A percentile compares a stretch with the other conserved stretches of the same genome.
Conservation (phyloP, 2,888 invertebrate species). For the Agrypnus murinus region DNA sequence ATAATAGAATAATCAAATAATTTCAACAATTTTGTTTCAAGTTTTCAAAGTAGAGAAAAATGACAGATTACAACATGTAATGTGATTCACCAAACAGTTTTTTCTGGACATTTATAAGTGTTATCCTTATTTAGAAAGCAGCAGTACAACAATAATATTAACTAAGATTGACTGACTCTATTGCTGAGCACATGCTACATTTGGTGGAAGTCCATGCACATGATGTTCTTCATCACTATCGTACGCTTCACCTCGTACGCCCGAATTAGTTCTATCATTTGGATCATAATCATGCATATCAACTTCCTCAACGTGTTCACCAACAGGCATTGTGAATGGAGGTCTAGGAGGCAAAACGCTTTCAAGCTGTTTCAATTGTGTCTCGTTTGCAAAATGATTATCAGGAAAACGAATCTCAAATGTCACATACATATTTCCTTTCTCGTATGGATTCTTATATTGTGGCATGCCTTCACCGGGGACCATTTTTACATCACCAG, state of each 20-base stretch:
- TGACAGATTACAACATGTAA: conserved; percentile 7
- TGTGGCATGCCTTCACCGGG: conserved; percentile 94
- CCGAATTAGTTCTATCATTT: conserved; percentile 72
- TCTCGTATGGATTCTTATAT: conserved; percentile 87
- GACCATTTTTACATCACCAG: conserved; percentile 86
- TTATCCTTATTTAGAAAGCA: conserved; percentile 70
- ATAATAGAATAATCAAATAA: conserved; percentile 12
- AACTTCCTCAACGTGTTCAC: conserved; percentile 91
- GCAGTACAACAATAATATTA: conserved; percentile 64
- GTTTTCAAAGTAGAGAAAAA: neutral
- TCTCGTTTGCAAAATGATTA: conserved; percentile 83
- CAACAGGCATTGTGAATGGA: conserved; percentile 81
- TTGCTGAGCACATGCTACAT: conserved; percentile 89
- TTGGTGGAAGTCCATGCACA: conserved; percentile 73
- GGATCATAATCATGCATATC: conserved; percentile 85
- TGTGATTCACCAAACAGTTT: conserved; percentile 21
- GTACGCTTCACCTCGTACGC: conserved; percentile 80
- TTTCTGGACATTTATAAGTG: conserved; percentile 48
- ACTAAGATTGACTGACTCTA: conserved; percentile 70
- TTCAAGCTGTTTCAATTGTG: conserved; percentile 81
- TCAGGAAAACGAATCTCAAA: conserved; percentile 92
- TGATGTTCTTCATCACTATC: conserved; percentile 80
- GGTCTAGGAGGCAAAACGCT: conserved; percentile 83
- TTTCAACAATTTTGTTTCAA: conserved; percentile 16
- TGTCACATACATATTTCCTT: conserved; percentile 89